Base-by-base conservation (phyloP, 2,888 invertebrate species). In the Nebria salina region DNA sequence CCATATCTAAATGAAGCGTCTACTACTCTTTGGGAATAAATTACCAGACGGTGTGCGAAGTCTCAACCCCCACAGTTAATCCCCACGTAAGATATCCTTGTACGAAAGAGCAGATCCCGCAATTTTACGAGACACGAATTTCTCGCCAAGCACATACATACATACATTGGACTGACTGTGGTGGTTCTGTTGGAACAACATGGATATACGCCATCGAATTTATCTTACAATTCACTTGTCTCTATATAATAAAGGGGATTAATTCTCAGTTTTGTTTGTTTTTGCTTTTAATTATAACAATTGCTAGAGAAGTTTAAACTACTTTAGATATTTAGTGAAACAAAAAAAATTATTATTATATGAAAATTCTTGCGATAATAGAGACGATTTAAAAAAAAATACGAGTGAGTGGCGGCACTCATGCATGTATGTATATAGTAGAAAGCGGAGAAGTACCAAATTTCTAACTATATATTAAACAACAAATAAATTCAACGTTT, bases 21-120 rank as follows among this genome's bases (percentile, higher is more conserved):
- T 77, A 73, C 54, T 75, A 74, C 75, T 79, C 79, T 43, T 74
- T 74, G 25, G 73, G 74, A 73, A 79, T 79, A 79, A 79, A 79
- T 79, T 79, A 79, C 74, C 65, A 66, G 75, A 70, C 70, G 25
- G 54, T 54, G 54, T 20, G 13, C 26, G 20, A 26, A 70, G 70
- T 70, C 70, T 25, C 25, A 34, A 25, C 2, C 70, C 15, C 70
- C 25, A 70, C 25, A 34, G 70, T 34, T 70, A 70, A 70, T 70
- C 70, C 70, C 54, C 70, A 70, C 25, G 70, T 70, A 70, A 70
- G 70, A 70, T 70, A 25, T 66, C 66, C 15, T 66, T 15, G 25
- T 70, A 70, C 70, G 20, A 70, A 34, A 70, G n/a, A 70, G 26
- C 25, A 70, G 70, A 70, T 70, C 70, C 70, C 70, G 34, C 70